A percentile compares a stretch with the other conserved stretches of the same genome.
These are phyloP conservation scores for Carabus problematicus DNA, from an alignment of 2,888 invertebrate genomes.

Conservation along the genomic window DNA sequence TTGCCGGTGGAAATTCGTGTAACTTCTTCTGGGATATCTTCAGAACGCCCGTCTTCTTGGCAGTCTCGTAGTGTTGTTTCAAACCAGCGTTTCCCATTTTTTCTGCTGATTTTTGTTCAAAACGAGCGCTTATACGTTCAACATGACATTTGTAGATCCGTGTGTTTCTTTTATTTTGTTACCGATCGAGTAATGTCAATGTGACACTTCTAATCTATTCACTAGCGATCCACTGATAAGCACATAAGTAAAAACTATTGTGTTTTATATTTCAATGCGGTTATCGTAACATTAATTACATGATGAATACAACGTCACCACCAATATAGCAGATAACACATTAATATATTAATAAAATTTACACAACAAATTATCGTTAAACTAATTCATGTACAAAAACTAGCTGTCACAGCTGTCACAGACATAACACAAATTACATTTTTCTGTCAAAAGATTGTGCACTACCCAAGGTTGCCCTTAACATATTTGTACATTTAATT, in stretches of 20 bases:
- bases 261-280: slow-evolving; percentile 21
- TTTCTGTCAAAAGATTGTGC: no score
- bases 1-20: slow-evolving; percentile 77
- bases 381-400: slow-evolving; percentile 13
- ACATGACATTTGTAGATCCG: slow-evolving; percentile 17
- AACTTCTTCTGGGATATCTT: slow-evolving; percentile 85
- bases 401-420: slow-evolving; percentile 18
- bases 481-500: no score
- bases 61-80: slow-evolving; percentile 92
- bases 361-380: slow-evolving; percentile 10
- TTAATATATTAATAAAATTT: background rate
- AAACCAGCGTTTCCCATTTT: slow-evolving; percentile 89
- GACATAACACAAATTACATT: no score
- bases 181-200: slow-evolving; percentile 6
- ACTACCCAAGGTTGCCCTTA: no score
- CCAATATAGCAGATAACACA: background rate
- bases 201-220: slow-evolving; percentile 2
- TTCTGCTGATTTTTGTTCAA: slow-evolving; percentile 29
- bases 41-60: slow-evolving; percentile 93
- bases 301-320: slow-evolving; percentile 12
- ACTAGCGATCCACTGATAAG: background rate
- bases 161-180: background rate
- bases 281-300: slow-evolving; percentile 37
- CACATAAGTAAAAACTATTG: slow-evolving; percentile 12
- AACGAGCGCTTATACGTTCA: slow-evolving; percentile 3